A percentile compares a stretch with the other conserved stretches of the same genome.
Conservation (phyloP, 2,888 invertebrate genomes). For the Strigamia transsilvanica region DNA sequence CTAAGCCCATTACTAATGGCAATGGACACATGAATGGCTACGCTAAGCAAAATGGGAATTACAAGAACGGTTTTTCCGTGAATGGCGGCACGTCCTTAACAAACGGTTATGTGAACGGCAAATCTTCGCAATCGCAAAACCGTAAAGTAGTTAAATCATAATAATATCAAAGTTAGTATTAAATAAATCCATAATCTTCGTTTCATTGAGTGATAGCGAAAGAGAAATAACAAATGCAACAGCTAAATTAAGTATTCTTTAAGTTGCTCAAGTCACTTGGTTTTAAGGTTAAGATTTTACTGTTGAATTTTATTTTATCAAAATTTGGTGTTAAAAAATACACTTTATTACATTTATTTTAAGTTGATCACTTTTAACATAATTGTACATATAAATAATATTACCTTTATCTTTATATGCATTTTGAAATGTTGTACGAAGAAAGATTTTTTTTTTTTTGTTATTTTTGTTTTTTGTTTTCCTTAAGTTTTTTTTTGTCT, state of each 20-base stretch:
- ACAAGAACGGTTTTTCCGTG: not conserved
- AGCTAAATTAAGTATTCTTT: not conserved
- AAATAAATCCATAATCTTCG: conserved; percentile 14
- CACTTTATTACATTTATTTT: conserved; percentile 27
- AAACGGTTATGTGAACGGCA: conserved; percentile 29
- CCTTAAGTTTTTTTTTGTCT: conserved; percentile 29
- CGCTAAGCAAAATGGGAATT: not conserved
- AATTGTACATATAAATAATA: conserved; percentile 28
- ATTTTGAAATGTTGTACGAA: not conserved
- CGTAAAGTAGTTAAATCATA: conserved; percentile 20
- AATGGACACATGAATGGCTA: conserved; percentile 24
- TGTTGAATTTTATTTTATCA: not conserved
- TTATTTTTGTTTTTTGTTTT: conserved; percentile 4
- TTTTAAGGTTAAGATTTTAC: not conserved
- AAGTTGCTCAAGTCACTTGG: conserved; percentile 11
- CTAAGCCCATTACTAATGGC: not conserved
- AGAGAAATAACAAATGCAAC: not conserved
- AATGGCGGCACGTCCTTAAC: not conserved
- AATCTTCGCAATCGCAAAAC: not conserved
- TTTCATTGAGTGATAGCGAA: not conserved
- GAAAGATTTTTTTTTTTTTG: not conserved
- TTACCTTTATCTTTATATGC: not conserved
- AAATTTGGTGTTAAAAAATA: not conserved
- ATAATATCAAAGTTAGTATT: not conserved
- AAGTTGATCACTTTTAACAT: conserved; percentile 12